Evolutionary conservation across 2,797 vertebrate genomes (phyloP).

Genomic region (Anableps anableps): DNA sequence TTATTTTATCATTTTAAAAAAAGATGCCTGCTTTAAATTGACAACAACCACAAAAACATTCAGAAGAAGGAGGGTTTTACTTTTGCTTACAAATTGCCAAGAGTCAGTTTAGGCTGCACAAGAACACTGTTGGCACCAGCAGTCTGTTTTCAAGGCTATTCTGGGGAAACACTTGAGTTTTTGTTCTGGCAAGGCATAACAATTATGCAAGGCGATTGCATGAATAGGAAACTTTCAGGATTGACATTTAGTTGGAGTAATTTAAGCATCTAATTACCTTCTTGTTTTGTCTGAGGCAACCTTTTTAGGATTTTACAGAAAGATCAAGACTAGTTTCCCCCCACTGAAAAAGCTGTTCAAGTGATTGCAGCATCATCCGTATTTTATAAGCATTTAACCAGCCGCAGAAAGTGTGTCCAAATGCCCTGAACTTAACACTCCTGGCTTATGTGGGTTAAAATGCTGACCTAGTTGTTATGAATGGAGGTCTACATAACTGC

Average conservation of each 20-base stretch:
- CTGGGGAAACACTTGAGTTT: slow-evolving; percentile 16
- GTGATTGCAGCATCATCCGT: neutral
- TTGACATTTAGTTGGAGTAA: neutral
- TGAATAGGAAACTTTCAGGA: slow-evolving; percentile 1
- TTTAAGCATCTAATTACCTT: neutral
- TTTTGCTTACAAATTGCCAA: neutral
- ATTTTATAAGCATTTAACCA: slow-evolving; percentile 5
- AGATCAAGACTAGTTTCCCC: neutral
- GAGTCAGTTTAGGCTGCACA: slow-evolving; percentile 1
- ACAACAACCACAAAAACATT: neutral
- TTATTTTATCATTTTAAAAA: no score
- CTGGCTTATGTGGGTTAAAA: slow-evolving; percentile 29
- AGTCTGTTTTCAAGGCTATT: neutral
- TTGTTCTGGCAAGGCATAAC: neutral
- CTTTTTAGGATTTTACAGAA: neutral
- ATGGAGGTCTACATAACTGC: slow-evolving; percentile 45
- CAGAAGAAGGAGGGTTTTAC: neutral
- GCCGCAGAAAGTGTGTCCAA: neutral
- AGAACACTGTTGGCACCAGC: neutral
- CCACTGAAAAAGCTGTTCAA: neutral
- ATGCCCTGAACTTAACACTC: slow-evolving; percentile 29
- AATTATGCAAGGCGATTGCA: slow-evolving; percentile 18
- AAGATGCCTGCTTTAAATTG: neutral
- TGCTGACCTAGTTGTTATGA: slow-evolving; percentile 41
- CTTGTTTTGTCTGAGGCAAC: neutral